These are phyloP conservation scores for Hemiscyllium ocellatum DNA, from an alignment of 2,113 vertebrate genomes.

Conservation along the genomic window DNA sequence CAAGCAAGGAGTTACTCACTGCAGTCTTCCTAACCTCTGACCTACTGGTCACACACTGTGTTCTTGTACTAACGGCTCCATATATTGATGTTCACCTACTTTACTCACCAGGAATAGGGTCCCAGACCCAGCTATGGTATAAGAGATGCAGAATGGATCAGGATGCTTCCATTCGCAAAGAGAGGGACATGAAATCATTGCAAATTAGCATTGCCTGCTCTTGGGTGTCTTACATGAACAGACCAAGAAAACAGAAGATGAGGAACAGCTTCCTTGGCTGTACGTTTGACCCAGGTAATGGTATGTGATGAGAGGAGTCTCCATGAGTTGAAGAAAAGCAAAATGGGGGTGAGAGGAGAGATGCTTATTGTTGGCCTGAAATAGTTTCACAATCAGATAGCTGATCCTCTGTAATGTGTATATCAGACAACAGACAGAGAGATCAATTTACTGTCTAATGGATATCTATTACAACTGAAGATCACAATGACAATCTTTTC, in stretches of 20 bases:
- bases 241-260: background rate
- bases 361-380: background rate
- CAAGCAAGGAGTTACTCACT: no score
- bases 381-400: background rate
- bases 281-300: background rate
- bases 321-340: background rate
- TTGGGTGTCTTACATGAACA: background rate
- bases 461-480: constrained; percentile 26
- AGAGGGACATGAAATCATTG: background rate
- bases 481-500: background rate
- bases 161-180: background rate
- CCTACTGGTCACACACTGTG: no score
- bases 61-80: background rate
- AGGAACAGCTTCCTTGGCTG: background rate
- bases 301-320: background rate
- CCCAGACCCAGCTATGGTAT: background rate
- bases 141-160: background rate
- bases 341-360: background rate
- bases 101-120: background rate
- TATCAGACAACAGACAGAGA: background rate
- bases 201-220: background rate
- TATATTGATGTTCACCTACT: background rate
- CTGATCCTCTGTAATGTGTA: background rate
- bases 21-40: no score
- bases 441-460: constrained; percentile 10